Conservation (phyloP, 2,113 vertebrate species). For the Clarias macrocephalus region DNA sequence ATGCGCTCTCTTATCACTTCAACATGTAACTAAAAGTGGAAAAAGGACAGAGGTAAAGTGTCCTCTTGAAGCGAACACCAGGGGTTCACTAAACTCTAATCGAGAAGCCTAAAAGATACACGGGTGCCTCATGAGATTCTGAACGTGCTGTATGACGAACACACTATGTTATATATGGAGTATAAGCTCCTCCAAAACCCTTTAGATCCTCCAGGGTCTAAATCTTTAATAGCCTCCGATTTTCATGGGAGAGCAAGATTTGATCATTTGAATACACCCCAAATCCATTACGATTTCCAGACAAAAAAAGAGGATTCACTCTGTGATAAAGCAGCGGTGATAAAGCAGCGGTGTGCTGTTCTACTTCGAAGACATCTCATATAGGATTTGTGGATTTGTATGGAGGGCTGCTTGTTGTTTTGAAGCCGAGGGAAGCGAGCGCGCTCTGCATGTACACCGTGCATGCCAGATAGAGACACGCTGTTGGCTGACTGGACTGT, state of each 20-base stretch:
- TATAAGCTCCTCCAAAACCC: not conserved
- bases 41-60: not conserved
- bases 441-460: conserved; percentile 52
- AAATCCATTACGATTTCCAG: not conserved
- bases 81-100: not conserved
- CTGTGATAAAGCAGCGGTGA: not conserved
- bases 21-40: not conserved
- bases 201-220: not conserved
- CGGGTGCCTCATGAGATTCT: not conserved
- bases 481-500: conserved; percentile 58
- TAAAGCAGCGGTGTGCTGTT: conserved; percentile 1
- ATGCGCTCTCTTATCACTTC: not conserved
- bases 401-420: conserved; percentile 39
- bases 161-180: not conserved
- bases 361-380: not conserved
- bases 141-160: not conserved
- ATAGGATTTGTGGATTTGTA: conserved; percentile 32
- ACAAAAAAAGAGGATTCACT: not conserved
- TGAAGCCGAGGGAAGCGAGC: conserved; percentile 37
- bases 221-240: not conserved
- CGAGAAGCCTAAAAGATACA: not conserved
- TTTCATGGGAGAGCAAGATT: too few relatives aligned
- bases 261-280: not conserved
- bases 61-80: not conserved
- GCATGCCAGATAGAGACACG: conserved; percentile 51